Evolutionary conservation across 2,113 vertebrate species (phyloP).

Genomic region (Delphinus delphis): DNA sequence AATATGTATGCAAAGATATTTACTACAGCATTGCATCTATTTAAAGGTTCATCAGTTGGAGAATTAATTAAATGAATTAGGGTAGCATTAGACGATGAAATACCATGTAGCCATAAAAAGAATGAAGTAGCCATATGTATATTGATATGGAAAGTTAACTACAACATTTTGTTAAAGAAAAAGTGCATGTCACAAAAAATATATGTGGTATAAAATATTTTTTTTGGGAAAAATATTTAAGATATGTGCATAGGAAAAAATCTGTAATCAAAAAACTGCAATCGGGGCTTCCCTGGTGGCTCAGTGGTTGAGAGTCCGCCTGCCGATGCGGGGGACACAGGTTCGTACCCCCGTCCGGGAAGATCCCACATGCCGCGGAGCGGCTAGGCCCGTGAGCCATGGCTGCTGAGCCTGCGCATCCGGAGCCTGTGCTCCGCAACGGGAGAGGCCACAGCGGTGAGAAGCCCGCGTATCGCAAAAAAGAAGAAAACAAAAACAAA

Average conservation of each 20-base stretch:
- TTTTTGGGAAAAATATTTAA: conserved; percentile 12
- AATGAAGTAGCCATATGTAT: neutral
- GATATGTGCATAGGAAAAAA: neutral
- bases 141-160: neutral
- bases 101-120: neutral
- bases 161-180: neutral
- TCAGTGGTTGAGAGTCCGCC: too few relatives aligned
- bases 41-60: neutral
- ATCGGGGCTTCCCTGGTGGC: neutral
- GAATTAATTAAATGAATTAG: conserved; percentile 1
- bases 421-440: too few relatives aligned
- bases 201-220: neutral
- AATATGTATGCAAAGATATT: neutral
- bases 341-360: too few relatives aligned
- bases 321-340: too few relatives aligned
- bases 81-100: neutral
- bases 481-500: neutral
- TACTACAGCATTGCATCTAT: neutral
- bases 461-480: too few relatives aligned
- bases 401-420: too few relatives aligned
- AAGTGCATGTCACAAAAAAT: neutral
- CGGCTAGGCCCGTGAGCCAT: too few relatives aligned
- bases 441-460: too few relatives aligned
- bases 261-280: neutral
- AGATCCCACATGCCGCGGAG: too few relatives aligned